Evolutionary conservation across 1,140 invertebrate genomes (phyloP), one percentile per base, ranked within the genome.

Genomic region (Carposina sasakii): DNA sequence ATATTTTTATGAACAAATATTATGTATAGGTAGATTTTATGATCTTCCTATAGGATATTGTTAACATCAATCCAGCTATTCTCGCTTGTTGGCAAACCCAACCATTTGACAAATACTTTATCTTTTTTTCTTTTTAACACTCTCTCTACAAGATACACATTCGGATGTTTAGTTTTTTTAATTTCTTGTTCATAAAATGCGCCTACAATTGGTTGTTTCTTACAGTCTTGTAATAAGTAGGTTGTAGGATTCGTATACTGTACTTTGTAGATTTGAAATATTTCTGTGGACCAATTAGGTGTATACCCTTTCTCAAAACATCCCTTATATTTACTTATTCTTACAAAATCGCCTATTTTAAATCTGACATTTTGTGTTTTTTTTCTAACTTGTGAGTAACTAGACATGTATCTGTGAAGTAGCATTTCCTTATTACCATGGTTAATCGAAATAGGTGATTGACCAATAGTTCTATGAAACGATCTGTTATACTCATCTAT

Each of bases 391-490:
- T 44, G 26, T 39, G 31, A n/a, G 30, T 23, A 22, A 30, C 17
- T 12, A 26, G 40, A 16, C 31, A 31, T 44, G 19, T 37, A 17
- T 23, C 39, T 52, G 4, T n/a, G n/a, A n/a, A n/a, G n/a, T n/a
- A 20, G 15, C 37, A 48, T 15, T 42, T 55, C 37, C 50, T 50
- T 61, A 55, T 81, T 73, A 8, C 43, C 15, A 12, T 41, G 19
- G 52, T 45, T 71, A 8, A 82, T 73, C 21, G 74, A 44, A 26
- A 55, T 52, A n/a, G 85, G 85, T 33, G 50, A 60, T 53, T 71
- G 71, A 60, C 61, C 59, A n/a, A 85, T 86, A 12, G 70, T 82
- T 34, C 72, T 23, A 72, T 87, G 84, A 46, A 47, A 52, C 21
- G 54, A 67, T 41, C 74, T 63, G 61, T 87, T 87, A 56, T 87